Evolutionary conservation across 2,113 vertebrate genomes (phyloP).

Genomic region (Aptenodytes forsteri): DNA sequence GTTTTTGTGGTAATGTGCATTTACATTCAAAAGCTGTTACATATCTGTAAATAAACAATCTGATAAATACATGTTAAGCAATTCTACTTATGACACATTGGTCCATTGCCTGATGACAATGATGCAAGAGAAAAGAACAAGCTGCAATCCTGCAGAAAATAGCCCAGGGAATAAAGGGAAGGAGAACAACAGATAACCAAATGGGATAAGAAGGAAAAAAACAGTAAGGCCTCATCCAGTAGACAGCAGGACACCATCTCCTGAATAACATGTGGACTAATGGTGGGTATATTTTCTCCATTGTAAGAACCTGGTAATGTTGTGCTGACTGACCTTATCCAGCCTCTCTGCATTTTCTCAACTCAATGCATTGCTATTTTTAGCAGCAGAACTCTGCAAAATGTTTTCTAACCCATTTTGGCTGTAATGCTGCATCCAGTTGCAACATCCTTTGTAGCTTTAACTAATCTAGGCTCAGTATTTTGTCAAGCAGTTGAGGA

Average conservation of each 20-base stretch:
- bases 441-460: neutral
- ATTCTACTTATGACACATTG: neutral
- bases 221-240: neutral
- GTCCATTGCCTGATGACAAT: neutral
- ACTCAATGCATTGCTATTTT: conserved; percentile 42
- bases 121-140: neutral
- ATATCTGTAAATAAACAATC: neutral
- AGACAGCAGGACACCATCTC: neutral
- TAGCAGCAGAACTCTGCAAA: conserved; percentile 51
- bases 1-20: neutral
- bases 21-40: neutral
- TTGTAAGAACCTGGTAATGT: neutral
- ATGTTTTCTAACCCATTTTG: conserved; percentile 55
- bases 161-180: neutral
- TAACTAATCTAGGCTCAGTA: conserved; percentile 16
- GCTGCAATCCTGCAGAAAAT: neutral
- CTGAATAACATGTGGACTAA: neutral
- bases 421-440: conserved; percentile 34
- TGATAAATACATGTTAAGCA: neutral
- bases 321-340: neutral
- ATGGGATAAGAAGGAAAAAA: neutral
- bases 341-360: conserved; percentile 32
- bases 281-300: neutral
- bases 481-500: neutral
- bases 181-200: neutral